phyloP scores from a whole-genome alignment of 2,797 vertebrate genomes.

The Valencia hispanica region DNA sequence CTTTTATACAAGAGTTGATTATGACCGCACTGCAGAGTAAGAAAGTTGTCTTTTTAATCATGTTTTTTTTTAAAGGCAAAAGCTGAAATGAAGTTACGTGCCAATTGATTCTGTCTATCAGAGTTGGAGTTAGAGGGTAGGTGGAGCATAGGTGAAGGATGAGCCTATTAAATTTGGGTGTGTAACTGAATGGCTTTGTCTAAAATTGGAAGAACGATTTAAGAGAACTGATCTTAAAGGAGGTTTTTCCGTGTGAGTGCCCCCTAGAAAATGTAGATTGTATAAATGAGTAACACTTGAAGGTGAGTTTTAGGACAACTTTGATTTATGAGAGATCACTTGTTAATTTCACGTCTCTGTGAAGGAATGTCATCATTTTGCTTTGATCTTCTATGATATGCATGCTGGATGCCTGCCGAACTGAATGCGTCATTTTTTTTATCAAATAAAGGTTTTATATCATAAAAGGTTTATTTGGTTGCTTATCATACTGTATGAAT shows the following conservation, averaged over 20 bases:
- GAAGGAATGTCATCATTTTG: neutral
- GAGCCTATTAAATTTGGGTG: neutral
- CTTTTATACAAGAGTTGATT: constrained; percentile 37
- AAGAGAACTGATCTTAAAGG: neutral
- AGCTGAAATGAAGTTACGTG: neutral
- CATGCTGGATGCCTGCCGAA: neutral
- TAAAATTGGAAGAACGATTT: neutral
- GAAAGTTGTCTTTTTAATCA: neutral
- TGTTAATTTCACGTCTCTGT: neutral
- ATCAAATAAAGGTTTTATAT: neutral
- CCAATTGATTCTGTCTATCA: constrained; percentile 1
- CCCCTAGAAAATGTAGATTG: neutral
- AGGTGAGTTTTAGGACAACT: neutral
- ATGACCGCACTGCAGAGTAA: constrained; percentile 16
- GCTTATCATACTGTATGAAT: neutral
- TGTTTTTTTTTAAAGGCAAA: neutral
- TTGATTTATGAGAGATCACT: constrained; percentile 4
- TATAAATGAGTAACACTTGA: neutral
- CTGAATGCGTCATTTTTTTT: neutral
- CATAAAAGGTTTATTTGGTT: neutral
- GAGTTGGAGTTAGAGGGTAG: neutral
- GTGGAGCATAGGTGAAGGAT: neutral
- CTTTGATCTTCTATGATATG: neutral
- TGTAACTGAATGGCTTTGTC: neutral
- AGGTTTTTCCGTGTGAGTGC: neutral